phyloP scores from a whole-genome alignment of 2,113 vertebrate species.

The Podarcis raffonei region DNA sequence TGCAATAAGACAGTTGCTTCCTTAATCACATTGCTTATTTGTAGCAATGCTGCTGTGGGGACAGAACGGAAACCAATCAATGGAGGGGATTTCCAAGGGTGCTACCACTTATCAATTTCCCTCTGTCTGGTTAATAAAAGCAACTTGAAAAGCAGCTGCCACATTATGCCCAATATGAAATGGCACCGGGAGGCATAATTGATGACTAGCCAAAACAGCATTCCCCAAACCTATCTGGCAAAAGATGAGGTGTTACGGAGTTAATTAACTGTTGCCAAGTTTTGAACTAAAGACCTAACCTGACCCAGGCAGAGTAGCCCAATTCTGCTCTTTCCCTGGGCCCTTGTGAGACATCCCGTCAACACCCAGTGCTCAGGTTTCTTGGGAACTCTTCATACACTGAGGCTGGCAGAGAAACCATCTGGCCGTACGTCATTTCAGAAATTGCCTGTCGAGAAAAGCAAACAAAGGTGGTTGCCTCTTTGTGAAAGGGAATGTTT shows the following conservation, averaged over 20 bases:
- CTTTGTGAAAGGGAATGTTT: constrained; percentile 14
- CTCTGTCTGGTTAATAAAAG: neutral
- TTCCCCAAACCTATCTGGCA: neutral
- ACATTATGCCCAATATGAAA: neutral
- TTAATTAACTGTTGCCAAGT: neutral
- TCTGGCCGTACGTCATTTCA: constrained; percentile 24
- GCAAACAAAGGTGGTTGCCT: neutral
- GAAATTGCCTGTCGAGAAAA: neutral
- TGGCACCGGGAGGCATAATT: neutral
- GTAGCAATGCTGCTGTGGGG: accelerated
- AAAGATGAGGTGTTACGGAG: neutral
- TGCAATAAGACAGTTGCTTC: neutral
- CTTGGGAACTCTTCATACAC: neutral
- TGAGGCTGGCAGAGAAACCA: constrained; percentile 4
- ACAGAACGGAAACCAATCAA: accelerated
- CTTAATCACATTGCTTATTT: neutral
- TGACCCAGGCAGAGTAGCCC: neutral
- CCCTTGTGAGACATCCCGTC: neutral
- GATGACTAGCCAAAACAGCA: neutral
- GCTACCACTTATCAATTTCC: neutral
- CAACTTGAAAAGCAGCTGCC: neutral
- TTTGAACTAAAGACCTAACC: neutral
- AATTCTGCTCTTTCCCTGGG: neutral
- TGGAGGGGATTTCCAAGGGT: neutral
- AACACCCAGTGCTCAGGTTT: neutral